phyloP scores from a whole-genome alignment of 2,797 vertebrate genomes.

The Arremon aurantiirostris region DNA sequence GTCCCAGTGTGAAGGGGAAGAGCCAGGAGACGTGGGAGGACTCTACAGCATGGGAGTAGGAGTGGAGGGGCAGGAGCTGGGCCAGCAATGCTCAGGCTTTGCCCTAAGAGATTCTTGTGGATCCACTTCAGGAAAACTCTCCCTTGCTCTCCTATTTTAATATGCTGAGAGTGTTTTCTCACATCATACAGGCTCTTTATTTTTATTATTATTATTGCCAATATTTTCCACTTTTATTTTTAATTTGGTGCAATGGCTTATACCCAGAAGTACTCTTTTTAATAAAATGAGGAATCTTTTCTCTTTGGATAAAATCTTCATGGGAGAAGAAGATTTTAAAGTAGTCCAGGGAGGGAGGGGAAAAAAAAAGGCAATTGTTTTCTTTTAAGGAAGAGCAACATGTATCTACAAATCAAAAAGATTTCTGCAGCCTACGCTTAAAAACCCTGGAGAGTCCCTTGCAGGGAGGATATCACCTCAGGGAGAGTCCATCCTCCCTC shows the following conservation, averaged over 20 bases:
- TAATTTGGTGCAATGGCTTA: background rate
- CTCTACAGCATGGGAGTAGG: background rate
- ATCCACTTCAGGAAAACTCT: background rate
- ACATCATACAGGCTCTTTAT: background rate
- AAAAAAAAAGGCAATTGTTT: background rate
- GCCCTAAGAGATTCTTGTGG: background rate
- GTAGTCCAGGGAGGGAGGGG: background rate
- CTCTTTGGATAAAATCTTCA: background rate
- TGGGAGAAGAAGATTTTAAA: background rate
- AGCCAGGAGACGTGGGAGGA: background rate
- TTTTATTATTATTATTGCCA: background rate
- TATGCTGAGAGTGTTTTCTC: background rate
- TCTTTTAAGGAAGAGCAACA: background rate
- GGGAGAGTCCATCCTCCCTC: background rate
- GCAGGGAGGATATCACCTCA: background rate
- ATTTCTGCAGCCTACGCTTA: background rate
- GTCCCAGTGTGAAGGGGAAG: background rate
- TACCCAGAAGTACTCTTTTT: background rate
- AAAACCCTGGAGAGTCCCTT: background rate
- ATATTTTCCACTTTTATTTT: constrained; percentile 13
- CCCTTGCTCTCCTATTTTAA: background rate
- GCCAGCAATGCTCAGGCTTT: background rate
- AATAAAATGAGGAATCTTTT: background rate
- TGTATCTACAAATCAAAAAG: background rate
- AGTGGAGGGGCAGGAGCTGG: background rate